phyloP scores from a whole-genome alignment of 30 jellyfish, hydroid and myxozoan genomes.

The Clytia hemisphaerica region DNA sequence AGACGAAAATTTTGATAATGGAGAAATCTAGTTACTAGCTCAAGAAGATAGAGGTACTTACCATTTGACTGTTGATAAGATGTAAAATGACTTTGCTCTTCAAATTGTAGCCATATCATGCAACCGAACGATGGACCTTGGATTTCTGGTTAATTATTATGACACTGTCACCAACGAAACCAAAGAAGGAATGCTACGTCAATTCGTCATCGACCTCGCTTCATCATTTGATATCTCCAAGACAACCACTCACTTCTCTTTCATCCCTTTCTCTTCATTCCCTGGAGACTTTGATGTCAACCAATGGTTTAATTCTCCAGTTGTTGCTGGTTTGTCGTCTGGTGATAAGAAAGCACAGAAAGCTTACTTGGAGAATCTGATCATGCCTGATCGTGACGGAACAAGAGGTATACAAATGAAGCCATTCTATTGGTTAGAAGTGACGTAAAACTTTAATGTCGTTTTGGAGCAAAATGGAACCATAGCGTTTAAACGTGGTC shows the following conservation, averaged over 20 bases:
- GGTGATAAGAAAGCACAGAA: constrained; percentile 16
- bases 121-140: constrained; percentile 60
- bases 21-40: too few species aligned
- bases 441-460: too few species aligned
- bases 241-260: constrained; percentile 52
- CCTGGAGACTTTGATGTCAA: background rate
- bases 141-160: constrained; percentile 66
- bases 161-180: constrained; percentile 34
- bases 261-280: constrained; percentile 26
- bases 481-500: too few species aligned
- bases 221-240: constrained; percentile 47
- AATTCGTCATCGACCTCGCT: constrained; percentile 55
- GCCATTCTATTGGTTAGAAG: too few species aligned
- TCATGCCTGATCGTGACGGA: too few species aligned
- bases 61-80: too few species aligned
- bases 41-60: too few species aligned
- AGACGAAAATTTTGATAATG: too few species aligned
- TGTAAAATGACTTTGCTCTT: too few species aligned
- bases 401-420: too few species aligned
- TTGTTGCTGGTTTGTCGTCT: background rate
- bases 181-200: constrained; percentile 43
- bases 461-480: too few species aligned
- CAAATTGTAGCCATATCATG: too few species aligned
- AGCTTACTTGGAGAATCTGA: constrained; percentile 5
- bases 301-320: constrained; percentile 1